Base-by-base conservation (phyloP, 2,113 vertebrate species). In the Austrofundulus limnaeus region DNA sequence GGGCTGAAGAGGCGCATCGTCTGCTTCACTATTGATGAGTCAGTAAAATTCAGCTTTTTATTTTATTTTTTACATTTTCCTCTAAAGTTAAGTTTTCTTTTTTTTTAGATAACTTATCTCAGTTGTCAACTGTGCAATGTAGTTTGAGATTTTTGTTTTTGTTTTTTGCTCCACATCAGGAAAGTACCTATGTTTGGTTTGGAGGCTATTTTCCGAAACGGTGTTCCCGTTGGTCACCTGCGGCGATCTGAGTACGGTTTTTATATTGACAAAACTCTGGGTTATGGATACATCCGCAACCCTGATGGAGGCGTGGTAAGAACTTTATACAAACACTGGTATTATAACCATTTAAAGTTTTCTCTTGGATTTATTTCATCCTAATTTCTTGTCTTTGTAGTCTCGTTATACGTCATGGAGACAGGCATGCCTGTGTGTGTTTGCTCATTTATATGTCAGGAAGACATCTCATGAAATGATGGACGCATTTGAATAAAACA, bases 141-240 rank as follows among this genome's bases (percentile, higher is more conserved):
- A 6, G 17, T 38, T 31, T 48, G 4, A 47, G 7, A 19, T 1
- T 4, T 50, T n/a, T n/a, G 25, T 17, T 69, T 58, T 39, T 48
- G 10, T n/a, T 23, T 28, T 42, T 38, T 38, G 48, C 34, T 71
- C 4, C 5, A 15, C n/a, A 54, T 57, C 16, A 99, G 97, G 53
- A 96, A 94, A 77, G 91, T 97, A 42, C 96, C 97, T 0, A 92
- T 99, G 93, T 97, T 98, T 0, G 96, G 96, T 24, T 88, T 99
- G 83, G 97, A 98, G 84, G 96, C 95, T 0, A 69, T 99, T 85
- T 98, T 94, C 94, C 90, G 96, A 41, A 88, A 96, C 0, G 93
- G 94, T 0, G 42, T 90, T 16, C 93, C 94, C 2, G 93, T 98
- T 0, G 97, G 97, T 55, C 94, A 96, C 52, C 67, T 98, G 60